These are phyloP conservation scores for Drosophila yakuba DNA, from an alignment of 1,140 invertebrate species.

Conservation along the genomic window DNA sequence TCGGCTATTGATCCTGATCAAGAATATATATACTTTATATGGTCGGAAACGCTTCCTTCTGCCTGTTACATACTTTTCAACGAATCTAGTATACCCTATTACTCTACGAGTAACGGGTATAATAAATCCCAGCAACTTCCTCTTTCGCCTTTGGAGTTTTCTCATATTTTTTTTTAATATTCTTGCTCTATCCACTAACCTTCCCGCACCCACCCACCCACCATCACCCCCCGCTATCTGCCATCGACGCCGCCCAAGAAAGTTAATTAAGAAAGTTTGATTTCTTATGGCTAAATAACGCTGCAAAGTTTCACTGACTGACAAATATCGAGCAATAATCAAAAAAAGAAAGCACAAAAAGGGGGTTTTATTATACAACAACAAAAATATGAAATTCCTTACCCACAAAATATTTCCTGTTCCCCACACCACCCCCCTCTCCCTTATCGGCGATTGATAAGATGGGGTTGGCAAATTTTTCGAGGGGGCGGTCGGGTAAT, in stretches of 20 bases:
- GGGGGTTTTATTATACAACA: conserved; percentile 28
- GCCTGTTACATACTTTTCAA: too few relatives aligned
- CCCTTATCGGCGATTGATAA: conserved; percentile 53
- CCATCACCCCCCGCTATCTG: conserved; percentile 8
- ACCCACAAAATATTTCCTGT: conserved; percentile 37
- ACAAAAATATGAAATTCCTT: conserved; percentile 48
- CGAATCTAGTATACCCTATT: too few relatives aligned
- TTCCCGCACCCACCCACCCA: neutral
- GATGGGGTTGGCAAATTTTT: conserved; percentile 9
- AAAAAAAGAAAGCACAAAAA: conserved; percentile 28
- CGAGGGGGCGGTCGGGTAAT: conserved; percentile 30
- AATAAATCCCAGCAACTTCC: conserved; percentile 5
- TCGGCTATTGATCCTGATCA: too few relatives aligned
- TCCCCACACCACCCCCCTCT: conserved; percentile 19
- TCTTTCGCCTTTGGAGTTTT: conserved; percentile 7
- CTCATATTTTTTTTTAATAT: conserved; percentile 27
- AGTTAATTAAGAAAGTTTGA: conserved; percentile 82
- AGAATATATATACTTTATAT: too few relatives aligned
- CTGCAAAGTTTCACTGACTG: conserved; percentile 75
- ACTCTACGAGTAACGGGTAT: too few relatives aligned
- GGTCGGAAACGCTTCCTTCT: too few relatives aligned
- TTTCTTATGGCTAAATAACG: conserved; percentile 82
- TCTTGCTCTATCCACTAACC: conserved; percentile 11
- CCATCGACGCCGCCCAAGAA: conserved; percentile 60
- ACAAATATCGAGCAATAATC: conserved; percentile 61